These are phyloP conservation scores for Nasonia oneida DNA, from an alignment of 2,888 invertebrate genomes.

Conservation along the genomic window DNA sequence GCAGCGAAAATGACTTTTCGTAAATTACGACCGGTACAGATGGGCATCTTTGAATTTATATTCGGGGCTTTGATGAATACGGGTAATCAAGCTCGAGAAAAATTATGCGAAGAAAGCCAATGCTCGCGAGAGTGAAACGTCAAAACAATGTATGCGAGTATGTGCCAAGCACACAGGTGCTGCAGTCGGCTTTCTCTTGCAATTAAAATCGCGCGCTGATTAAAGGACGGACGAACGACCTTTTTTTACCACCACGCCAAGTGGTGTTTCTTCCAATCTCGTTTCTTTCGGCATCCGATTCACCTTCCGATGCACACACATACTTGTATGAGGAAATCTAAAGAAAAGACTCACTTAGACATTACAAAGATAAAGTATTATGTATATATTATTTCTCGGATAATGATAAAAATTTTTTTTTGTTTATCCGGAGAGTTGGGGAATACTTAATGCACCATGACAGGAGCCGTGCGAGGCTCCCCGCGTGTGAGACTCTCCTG, in stretches of 20 bases:
- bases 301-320: conserved; percentile 24
- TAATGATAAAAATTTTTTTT: no score
- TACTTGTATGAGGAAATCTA: neutral
- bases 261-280: conserved; percentile 58
- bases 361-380: neutral
- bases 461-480: no score
- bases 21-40: neutral
- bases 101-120: conserved; percentile 1
- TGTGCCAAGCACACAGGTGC: conserved; percentile 12
- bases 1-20: neutral
- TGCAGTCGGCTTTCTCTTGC: conserved; percentile 41
- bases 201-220: conserved; percentile 59
- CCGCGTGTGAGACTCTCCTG: no score
- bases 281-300: conserved; percentile 65
- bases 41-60: neutral
- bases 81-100: neutral
- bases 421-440: no score
- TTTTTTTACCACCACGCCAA: conserved; percentile 55
- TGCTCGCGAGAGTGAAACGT: conserved; percentile 42
- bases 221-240: conserved; percentile 57
- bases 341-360: neutral
- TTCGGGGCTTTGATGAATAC: neutral
- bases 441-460: no score
- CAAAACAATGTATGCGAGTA: conserved; percentile 38
- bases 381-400: no score